Percentiles rank a stretch among this genome's conserved stretches.
Evolutionary conservation across 2,113 vertebrate species (phyloP).

Genomic region (Eidolon helvum): DNA sequence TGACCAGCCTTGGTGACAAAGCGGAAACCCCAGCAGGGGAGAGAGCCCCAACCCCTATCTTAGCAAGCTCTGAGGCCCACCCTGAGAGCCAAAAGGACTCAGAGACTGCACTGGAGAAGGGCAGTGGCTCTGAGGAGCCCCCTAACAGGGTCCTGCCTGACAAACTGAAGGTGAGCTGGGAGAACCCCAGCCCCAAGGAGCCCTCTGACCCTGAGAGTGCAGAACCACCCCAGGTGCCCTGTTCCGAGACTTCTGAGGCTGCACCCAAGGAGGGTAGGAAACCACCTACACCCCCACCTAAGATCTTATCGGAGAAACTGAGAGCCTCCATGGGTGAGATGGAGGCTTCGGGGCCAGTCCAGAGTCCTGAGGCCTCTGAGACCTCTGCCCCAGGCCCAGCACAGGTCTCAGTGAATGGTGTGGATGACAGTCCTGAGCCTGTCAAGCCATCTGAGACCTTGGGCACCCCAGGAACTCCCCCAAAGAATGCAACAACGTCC

Average conservation of each 20-base stretch:
- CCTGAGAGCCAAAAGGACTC: constrained; percentile 64
- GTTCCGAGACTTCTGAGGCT: constrained; percentile 66
- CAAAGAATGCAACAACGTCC: background rate
- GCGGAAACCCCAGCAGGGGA: constrained; percentile 69
- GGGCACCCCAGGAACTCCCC: background rate
- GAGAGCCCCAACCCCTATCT: constrained; percentile 75
- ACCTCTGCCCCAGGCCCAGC: background rate
- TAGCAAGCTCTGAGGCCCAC: constrained; percentile 41
- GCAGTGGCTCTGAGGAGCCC: constrained; percentile 66
- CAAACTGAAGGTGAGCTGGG: constrained; percentile 85
- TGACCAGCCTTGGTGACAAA: constrained; percentile 59
- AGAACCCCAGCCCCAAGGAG: constrained; percentile 65
- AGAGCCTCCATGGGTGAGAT: constrained; percentile 49
- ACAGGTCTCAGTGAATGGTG: constrained; percentile 65
- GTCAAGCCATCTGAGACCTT: constrained; percentile 11
- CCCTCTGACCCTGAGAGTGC: background rate
- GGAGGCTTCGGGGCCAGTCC: background rate
- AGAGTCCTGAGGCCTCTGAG: constrained; percentile 33
- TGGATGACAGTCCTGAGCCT: constrained; percentile 57
- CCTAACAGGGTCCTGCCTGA: constrained; percentile 71
- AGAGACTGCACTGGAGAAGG: constrained; percentile 60
- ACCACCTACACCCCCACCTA: constrained; percentile 76
- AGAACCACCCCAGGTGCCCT: constrained; percentile 25
- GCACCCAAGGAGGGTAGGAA: constrained; percentile 64
- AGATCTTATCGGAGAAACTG: constrained; percentile 80